Evolutionary conservation across 2,113 vertebrate genomes (phyloP), one percentile per base, ranked within the genome.

Genomic region (Crocuta crocuta): DNA sequence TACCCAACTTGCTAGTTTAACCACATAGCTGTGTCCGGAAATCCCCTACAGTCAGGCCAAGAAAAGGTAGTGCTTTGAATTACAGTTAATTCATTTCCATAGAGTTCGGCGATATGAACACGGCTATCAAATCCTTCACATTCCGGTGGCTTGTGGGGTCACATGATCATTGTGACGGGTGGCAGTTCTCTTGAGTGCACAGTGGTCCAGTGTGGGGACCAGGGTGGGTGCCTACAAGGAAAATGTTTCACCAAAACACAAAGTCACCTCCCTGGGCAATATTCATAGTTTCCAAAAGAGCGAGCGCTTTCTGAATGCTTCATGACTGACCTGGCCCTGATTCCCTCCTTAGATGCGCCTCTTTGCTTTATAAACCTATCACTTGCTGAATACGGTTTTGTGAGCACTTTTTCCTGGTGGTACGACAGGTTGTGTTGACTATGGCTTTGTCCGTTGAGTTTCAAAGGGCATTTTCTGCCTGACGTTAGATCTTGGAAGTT

Each of bases 401-500:
- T 33, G 17, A 80, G n/a, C 73, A 24, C 8, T 50, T 81, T 58
- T 79, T 28, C 19, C 31, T 63, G 17, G 17, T 9, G 7, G 82
- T 61, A 1, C 74, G 31, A 80, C 9, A 79, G 73, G 21, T 23
- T 92, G 26, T 89, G 53, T 92, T 31, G 39, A 83, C 16, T 33
- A 2, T 33, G 21, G 48, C 70, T 97, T 95, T 94, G 48, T 39
- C 45, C 50, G 26, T 90, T 74, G 24, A 43, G 53, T 55, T 92
- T 95, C 71, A 87, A 81, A 76, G 70, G 39, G 13, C 24, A 43
- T 96, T 96, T 97, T 95, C 90, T 92, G 55, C 82, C 35, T 94
- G 48, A 81, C 48, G 28, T 96, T 53, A 95, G 26, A 94, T 88
- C 50, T 78, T 82, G 86, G 2, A 76, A 61, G 58, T 85, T 94